Evolutionary conservation across 2,113 vertebrate genomes (phyloP).

Genomic region (Lasiurus cinereus): DNA sequence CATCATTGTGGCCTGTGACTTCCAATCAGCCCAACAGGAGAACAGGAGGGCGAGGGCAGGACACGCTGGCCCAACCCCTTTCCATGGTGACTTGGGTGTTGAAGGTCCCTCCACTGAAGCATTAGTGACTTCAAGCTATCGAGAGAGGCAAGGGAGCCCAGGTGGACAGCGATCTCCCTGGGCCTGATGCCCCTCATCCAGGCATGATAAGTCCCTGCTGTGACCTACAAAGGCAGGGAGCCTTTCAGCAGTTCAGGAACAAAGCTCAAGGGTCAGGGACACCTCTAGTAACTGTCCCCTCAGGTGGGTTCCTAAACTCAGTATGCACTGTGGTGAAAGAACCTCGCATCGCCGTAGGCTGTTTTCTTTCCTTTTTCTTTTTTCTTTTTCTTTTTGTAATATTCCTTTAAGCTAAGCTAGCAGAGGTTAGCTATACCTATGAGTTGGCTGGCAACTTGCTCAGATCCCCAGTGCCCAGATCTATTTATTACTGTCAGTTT

Average conservation of each 20-base stretch:
- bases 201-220: neutral
- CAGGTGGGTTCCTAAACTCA: neutral
- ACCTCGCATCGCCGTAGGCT: neutral
- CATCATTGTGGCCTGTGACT: neutral
- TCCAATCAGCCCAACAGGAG: neutral
- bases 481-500: neutral
- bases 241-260: neutral
- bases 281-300: rapidly evolving
- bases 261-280: neutral
- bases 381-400: neutral
- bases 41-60: rapidly evolving
- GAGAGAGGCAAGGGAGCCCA: neutral
- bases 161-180: neutral
- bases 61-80: rapidly evolving
- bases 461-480: neutral
- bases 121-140: neutral
- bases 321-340: neutral
- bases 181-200: neutral
- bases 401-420: neutral
- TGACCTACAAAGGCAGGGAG: neutral
- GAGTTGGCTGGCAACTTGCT: neutral
- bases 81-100: rapidly evolving
- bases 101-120: rapidly evolving
- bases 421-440: neutral
- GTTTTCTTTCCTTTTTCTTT: neutral